phyloP scores from a whole-genome alignment of 92 coral and sea anemone genomes.

The Epizoanthus stellaris region DNA sequence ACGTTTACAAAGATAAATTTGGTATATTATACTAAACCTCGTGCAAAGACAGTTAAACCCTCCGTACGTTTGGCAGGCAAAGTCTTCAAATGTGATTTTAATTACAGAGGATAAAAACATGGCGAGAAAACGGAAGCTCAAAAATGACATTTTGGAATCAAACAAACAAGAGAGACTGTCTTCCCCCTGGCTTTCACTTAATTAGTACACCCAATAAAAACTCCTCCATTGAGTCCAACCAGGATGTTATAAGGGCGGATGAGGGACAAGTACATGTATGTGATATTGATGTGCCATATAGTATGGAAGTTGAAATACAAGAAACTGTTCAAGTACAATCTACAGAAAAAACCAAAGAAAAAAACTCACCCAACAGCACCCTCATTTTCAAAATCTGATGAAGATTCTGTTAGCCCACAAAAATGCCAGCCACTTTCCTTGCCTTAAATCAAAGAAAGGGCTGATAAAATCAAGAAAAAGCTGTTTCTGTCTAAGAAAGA shows the following conservation, averaged over 20 bases:
- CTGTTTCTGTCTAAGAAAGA: slow-evolving; percentile 38
- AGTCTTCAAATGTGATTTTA: too few species aligned
- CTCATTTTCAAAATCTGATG: not conserved
- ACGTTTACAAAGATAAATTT: too few species aligned
- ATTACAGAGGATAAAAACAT: not conserved
- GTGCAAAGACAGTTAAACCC: too few species aligned
- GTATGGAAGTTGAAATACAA: slow-evolving; percentile 45
- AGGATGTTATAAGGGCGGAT: slow-evolving; percentile 28
- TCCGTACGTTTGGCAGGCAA: too few species aligned
- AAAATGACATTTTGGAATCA: slow-evolving; percentile 41
- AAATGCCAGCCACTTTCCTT: slow-evolving; percentile 45
- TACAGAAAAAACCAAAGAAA: slow-evolving; percentile 18
- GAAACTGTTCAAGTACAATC: slow-evolving; percentile 45
- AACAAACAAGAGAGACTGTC: slow-evolving; percentile 9
- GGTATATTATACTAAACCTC: too few species aligned
- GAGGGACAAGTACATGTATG: slow-evolving; percentile 34
- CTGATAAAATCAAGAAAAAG: slow-evolving; percentile 41
- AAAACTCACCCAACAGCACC: too few species aligned
- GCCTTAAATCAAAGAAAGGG: slow-evolving; percentile 42
- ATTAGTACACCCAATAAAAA: slow-evolving; percentile 24
- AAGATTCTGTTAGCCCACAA: slow-evolving; percentile 15
- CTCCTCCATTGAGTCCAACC: not conserved
- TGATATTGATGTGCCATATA: slow-evolving; percentile 45
- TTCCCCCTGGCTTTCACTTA: slow-evolving; percentile 44
- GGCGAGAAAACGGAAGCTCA: slow-evolving; percentile 31